Conservation (phyloP, 2,113 vertebrate genomes). For the Platysternon megacephalum region DNA sequence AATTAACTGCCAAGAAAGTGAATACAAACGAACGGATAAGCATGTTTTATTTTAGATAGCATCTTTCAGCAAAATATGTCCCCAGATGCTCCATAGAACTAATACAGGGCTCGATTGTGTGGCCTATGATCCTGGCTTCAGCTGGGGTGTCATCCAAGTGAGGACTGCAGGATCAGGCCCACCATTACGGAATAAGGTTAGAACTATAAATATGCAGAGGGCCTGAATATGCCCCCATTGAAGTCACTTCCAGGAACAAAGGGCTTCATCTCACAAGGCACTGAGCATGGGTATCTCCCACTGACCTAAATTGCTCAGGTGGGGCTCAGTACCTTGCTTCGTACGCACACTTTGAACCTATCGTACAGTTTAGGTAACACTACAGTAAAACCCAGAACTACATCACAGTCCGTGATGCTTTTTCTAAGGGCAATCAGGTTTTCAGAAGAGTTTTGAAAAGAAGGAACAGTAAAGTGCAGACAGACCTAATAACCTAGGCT, state of each 20-base stretch:
- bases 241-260: neutral
- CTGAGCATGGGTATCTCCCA: neutral
- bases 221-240: neutral
- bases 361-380: too few relatives aligned
- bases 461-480: neutral
- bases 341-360: too few relatives aligned
- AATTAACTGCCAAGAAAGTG: conserved; percentile 26
- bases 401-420: conserved; percentile 3
- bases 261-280: neutral
- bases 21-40: neutral
- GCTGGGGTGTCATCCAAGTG: neutral
- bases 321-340: neutral
- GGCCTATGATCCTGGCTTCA: neutral
- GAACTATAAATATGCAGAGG: neutral
- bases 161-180: neutral
- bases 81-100: neutral
- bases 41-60: conserved; percentile 11
- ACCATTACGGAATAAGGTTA: neutral
- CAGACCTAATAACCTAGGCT: too few relatives aligned
- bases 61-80: conserved; percentile 30
- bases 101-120: neutral
- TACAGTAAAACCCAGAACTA: neutral
- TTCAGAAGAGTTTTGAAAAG: neutral
- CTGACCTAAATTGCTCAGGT: too few relatives aligned
- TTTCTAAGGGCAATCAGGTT: neutral